Evolutionary conservation across 2,888 invertebrate species (phyloP).

Genomic region (Thalpophila matura): DNA sequence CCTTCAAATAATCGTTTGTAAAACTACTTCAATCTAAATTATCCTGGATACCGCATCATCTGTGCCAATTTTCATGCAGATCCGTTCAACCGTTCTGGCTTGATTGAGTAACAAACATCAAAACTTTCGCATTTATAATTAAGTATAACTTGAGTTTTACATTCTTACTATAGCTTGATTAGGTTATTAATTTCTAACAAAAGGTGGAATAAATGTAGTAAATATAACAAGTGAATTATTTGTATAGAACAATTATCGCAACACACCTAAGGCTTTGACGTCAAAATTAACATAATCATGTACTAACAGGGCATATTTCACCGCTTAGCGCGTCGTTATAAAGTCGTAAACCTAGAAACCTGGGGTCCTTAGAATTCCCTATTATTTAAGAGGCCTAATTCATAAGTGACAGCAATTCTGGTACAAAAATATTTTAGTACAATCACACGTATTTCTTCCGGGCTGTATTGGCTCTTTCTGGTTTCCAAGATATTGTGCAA

Average conservation of each 20-base stretch:
- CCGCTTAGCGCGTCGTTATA: slow-evolving; percentile 85
- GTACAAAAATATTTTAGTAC: not conserved
- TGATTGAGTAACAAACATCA: too few species aligned
- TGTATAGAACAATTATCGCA: slow-evolving; percentile 42
- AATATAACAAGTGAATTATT: slow-evolving; percentile 35
- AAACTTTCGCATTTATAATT: too few species aligned
- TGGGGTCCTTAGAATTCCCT: slow-evolving; percentile 72
- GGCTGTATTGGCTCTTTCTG: too few species aligned
- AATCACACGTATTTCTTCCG: too few species aligned
- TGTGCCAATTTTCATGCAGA: too few species aligned
- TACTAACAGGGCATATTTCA: slow-evolving; percentile 77
- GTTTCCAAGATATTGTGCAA: too few species aligned
- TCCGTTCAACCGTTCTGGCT: too few species aligned
- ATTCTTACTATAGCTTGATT: slow-evolving; percentile 9
- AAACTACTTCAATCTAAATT: too few species aligned
- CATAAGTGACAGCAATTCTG: slow-evolving; percentile 43
- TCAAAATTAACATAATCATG: slow-evolving; percentile 66
- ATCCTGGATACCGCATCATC: too few species aligned
- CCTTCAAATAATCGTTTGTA: too few species aligned
- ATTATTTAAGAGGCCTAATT: slow-evolving; percentile 59
- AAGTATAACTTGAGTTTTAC: too few species aligned
- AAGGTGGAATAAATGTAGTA: slow-evolving; percentile 22
- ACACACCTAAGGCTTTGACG: slow-evolving; percentile 45
- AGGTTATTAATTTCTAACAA: slow-evolving; percentile 28
- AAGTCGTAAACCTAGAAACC: slow-evolving; percentile 88